phyloP scores from a whole-genome alignment of 2,113 vertebrate species.

The Leuciscus idus region DNA sequence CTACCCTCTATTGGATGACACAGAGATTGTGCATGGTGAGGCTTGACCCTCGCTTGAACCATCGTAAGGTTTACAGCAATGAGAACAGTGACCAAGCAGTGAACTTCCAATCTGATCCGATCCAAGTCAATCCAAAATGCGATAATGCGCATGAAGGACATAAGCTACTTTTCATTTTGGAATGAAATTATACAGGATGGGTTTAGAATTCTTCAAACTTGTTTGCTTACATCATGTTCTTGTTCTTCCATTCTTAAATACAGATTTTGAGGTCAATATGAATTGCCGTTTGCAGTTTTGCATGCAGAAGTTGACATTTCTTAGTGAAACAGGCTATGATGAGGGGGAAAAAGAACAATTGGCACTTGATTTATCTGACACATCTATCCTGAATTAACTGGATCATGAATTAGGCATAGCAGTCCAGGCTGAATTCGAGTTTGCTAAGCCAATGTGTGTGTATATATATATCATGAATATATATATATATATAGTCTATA shows the following conservation, averaged over 20 bases:
- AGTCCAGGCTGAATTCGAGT: background rate
- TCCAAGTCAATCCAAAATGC: constrained; percentile 11
- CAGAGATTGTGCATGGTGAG: constrained; percentile 54
- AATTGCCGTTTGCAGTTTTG: background rate
- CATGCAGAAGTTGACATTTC: background rate
- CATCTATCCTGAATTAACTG: background rate
- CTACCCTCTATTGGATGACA: constrained; percentile 76
- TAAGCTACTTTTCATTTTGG: background rate
- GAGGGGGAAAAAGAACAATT: background rate
- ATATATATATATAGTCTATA: too few relatives aligned
- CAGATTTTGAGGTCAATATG: background rate
- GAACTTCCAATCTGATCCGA: constrained; percentile 49
- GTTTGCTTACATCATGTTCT: background rate
- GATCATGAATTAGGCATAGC: background rate
- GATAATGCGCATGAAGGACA: background rate
- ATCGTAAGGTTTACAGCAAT: background rate
- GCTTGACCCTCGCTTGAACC: constrained; percentile 41
- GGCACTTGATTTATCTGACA: too few relatives aligned
- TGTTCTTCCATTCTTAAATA: background rate
- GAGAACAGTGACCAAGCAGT: constrained; percentile 12
- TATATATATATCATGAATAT: too few relatives aligned
- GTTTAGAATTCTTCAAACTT: background rate
- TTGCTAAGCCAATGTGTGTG: background rate
- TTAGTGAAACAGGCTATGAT: background rate
- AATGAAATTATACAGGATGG: background rate